phyloP scores from a whole-genome alignment of 2,888 invertebrate species.

The Euplexia lucipara region DNA sequence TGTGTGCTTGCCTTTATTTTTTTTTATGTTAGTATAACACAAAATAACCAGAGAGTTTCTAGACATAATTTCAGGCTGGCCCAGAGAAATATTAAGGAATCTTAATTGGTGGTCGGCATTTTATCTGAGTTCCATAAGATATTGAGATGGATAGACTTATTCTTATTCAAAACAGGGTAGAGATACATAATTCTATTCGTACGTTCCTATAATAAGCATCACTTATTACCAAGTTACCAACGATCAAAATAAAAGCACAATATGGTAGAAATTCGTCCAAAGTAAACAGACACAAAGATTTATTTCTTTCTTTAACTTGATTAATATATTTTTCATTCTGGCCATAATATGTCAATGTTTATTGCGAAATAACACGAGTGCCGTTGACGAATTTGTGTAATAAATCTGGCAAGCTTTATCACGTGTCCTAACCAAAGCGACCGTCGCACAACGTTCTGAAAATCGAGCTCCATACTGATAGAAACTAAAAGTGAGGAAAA shows the following conservation, averaged over 20 bases:
- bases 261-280: not conserved
- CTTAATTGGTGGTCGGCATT: slow-evolving; percentile 2
- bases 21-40: slow-evolving; percentile 8
- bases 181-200: slow-evolving; percentile 27
- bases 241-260: not conserved
- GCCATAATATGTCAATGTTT: slow-evolving; percentile 46
- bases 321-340: slow-evolving; percentile 43
- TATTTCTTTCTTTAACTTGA: slow-evolving; percentile 41
- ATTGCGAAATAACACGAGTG: slow-evolving; percentile 50
- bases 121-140: slow-evolving; percentile 3
- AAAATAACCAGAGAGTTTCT: not conserved
- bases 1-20: slow-evolving; percentile 49
- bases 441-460: no score
- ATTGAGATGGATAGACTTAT: not conserved
- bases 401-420: slow-evolving; percentile 39
- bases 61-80: not conserved
- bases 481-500: no score
- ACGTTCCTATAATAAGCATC: slow-evolving; percentile 6
- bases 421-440: no score
- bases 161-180: no score
- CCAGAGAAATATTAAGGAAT: slow-evolving; percentile 9
- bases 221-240: not conserved
- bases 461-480: no score
- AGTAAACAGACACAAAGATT: slow-evolving; percentile 21
- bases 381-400: slow-evolving; percentile 45